phyloP scores from a whole-genome alignment of 2,888 invertebrate genomes.

The Nomada lathburiana region DNA sequence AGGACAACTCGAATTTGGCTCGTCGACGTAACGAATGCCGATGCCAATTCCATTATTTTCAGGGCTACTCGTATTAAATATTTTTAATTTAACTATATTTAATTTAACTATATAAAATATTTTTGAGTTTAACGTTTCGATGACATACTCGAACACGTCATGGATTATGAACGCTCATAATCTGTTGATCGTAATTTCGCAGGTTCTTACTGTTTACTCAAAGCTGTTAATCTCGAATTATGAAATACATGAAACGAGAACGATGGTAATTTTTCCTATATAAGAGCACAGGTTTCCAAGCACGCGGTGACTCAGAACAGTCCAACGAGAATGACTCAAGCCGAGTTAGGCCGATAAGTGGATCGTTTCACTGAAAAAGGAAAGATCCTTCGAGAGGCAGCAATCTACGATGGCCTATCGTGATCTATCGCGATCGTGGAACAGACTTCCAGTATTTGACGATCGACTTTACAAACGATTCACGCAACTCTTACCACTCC shows the following conservation, averaged over 20 bases:
- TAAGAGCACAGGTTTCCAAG: slow-evolving; percentile 52
- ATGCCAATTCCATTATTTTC: neutral
- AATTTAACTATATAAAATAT: too few relatives aligned
- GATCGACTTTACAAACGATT: slow-evolving; percentile 56
- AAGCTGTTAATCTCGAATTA: slow-evolving; percentile 26
- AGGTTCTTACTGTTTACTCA: too few relatives aligned
- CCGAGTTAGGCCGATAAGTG: slow-evolving; percentile 64
- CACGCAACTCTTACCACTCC: slow-evolving; percentile 16
- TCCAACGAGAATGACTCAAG: slow-evolving; percentile 61
- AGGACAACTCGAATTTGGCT: too few relatives aligned
- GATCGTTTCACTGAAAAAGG: slow-evolving; percentile 73
- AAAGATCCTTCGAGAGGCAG: slow-evolving; percentile 69
- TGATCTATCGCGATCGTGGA: slow-evolving; percentile 42
- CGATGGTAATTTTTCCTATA: slow-evolving; percentile 48
- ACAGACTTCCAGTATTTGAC: slow-evolving; percentile 54
- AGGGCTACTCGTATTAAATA: too few relatives aligned
- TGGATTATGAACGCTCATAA: neutral
- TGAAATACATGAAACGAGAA: slow-evolving; percentile 22
- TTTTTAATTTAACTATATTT: too few relatives aligned
- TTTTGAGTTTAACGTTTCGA: too few relatives aligned
- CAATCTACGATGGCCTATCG: slow-evolving; percentile 51
- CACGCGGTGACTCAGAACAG: slow-evolving; percentile 53
- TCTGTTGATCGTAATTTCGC: neutral
- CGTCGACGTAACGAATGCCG: too few relatives aligned
- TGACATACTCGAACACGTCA: too few relatives aligned